phyloP scores from a whole-genome alignment of 2,113 vertebrate genomes.

The Psephotus haematonotus region DNA sequence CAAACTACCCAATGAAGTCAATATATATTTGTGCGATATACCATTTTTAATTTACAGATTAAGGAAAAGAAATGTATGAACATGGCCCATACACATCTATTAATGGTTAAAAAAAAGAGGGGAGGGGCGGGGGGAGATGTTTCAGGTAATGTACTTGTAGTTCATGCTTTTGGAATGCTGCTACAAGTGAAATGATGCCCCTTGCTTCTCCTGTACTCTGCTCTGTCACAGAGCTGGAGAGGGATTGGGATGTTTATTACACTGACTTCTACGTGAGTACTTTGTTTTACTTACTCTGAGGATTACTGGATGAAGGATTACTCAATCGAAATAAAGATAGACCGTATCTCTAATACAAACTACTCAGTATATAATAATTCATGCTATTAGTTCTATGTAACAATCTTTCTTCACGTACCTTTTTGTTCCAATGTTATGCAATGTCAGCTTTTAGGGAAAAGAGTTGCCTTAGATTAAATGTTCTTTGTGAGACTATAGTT shows the following conservation, averaged over 20 bases:
- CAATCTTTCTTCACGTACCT: neutral
- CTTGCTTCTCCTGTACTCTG: neutral
- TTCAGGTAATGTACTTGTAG: neutral
- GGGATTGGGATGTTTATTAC: neutral
- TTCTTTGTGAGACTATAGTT: neutral
- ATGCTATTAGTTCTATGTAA: neutral
- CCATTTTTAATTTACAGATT: neutral
- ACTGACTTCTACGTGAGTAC: neutral
- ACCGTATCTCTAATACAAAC: neutral
- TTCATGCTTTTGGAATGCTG: neutral
- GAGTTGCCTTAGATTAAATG: neutral
- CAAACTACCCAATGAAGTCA: neutral
- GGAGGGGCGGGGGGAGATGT: neutral
- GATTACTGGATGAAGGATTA: neutral
- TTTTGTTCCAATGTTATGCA: neutral
- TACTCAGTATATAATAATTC: neutral
- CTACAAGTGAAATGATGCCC: neutral
- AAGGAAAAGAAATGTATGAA: neutral
- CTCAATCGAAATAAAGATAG: neutral
- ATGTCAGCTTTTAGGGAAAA: neutral
- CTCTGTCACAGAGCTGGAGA: neutral
- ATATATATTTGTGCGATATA: neutral
- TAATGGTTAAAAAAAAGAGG: neutral
- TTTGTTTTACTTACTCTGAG: neutral
- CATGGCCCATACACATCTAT: neutral